phyloP scores from a whole-genome alignment of 2,797 vertebrate genomes.

The Hydrolagus colliei region DNA sequence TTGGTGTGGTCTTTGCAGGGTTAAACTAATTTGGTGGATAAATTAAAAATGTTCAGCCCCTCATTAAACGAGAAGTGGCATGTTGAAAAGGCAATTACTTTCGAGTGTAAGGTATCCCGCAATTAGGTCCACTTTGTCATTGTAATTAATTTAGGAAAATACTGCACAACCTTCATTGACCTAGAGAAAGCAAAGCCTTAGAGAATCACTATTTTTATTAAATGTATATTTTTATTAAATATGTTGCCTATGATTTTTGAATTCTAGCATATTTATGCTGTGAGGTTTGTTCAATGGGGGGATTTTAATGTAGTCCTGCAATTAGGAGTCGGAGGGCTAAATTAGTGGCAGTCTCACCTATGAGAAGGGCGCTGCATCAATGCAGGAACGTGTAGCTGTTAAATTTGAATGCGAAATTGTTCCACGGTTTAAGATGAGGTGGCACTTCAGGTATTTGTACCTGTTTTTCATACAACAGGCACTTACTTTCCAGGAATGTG shows the following conservation, averaged over 20 bases:
- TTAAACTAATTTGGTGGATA: not conserved
- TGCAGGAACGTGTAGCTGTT: too few species aligned
- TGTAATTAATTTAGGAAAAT: not conserved
- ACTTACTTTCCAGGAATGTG: too few species aligned
- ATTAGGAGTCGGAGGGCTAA: too few species aligned
- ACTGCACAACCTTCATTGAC: not conserved
- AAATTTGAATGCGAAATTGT: too few species aligned
- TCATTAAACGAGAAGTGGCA: not conserved
- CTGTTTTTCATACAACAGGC: too few species aligned
- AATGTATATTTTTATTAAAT: not conserved
- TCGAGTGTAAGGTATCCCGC: not conserved
- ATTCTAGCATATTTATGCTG: not conserved
- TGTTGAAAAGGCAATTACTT: not conserved
- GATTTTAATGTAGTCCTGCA: not conserved
- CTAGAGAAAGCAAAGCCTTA: not conserved
- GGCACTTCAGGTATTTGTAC: too few species aligned
- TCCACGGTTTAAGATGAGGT: too few species aligned
- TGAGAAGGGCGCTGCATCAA: too few species aligned
- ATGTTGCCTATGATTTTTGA: not conserved
- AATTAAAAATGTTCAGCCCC: not conserved
- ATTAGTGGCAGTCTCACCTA: too few species aligned
- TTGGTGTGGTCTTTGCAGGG: not conserved
- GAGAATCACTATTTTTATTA: not conserved
- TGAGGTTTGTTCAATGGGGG: not conserved
- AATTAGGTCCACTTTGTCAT: not conserved